phyloP scores from a whole-genome alignment of 1,140 invertebrate genomes.

The Lepidurus couesii region DNA sequence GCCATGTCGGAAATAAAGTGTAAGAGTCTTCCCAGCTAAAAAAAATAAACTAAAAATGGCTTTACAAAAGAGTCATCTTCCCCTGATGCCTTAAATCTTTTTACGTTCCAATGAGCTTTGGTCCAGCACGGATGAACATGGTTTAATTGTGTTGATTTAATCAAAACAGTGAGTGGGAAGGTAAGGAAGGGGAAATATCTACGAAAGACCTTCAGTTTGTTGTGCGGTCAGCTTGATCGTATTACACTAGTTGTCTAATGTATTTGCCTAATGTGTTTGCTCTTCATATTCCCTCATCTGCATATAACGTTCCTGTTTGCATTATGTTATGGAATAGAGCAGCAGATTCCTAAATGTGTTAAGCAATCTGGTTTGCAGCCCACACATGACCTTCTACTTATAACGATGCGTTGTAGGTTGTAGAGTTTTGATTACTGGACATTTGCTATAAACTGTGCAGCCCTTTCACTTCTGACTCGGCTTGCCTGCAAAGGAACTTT shows the following conservation, averaged over 20 bases:
- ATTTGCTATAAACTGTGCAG: background rate
- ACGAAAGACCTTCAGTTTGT: background rate
- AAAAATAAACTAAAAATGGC: no score
- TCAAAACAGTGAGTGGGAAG: background rate
- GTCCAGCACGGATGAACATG: background rate
- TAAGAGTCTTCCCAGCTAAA: no score
- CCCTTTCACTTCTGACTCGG: background rate
- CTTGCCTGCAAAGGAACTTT: background rate
- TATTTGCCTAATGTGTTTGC: background rate
- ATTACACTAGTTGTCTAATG: background rate
- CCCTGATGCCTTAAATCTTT: background rate
- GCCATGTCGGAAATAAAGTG: no score
- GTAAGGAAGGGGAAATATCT: background rate
- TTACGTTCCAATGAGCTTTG: background rate
- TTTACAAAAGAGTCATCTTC: no score
- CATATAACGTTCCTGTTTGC: background rate
- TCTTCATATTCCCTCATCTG: background rate
- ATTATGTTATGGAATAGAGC: background rate
- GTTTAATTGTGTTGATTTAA: background rate
- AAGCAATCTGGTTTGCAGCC: background rate
- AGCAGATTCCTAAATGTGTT: background rate
- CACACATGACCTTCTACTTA: constrained; percentile 8
- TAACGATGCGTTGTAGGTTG: background rate
- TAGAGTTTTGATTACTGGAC: background rate
- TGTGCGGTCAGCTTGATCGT: no score